Conservation (phyloP, 92 coral and sea anemone species). For the Epizoanthus stellaris region DNA sequence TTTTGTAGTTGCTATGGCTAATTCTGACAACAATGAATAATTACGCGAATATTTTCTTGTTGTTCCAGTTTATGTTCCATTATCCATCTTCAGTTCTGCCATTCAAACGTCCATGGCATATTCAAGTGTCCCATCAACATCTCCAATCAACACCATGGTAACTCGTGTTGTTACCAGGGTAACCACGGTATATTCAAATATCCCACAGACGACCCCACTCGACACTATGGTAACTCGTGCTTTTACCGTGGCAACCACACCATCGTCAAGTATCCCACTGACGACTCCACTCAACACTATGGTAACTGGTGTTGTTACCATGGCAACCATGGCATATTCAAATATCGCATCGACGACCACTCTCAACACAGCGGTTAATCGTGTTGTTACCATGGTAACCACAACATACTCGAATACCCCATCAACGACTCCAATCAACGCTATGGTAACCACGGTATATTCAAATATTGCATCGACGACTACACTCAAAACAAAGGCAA, state of each 20-base stretch:
- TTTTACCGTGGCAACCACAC: no score
- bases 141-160: background rate
- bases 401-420: background rate
- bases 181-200: background rate
- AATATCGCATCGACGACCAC: no score
- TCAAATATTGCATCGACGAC: no score
- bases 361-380: no score
- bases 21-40: no score
- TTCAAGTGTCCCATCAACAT: background rate
- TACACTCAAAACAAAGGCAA: background rate
- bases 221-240: no score
- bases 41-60: background rate
- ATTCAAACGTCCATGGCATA: slow-evolving; percentile 9
- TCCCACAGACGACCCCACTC: background rate
- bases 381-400: background rate
- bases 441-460: background rate
- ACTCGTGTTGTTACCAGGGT: background rate
- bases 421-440: background rate
- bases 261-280: no score
- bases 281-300: no score
- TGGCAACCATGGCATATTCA: no score
- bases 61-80: background rate
- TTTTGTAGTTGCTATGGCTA: no score
- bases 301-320: no score
- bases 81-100: background rate